These are phyloP conservation scores for Philonicus albiceps DNA, from an alignment of 2,888 invertebrate genomes.

Conservation along the genomic window DNA sequence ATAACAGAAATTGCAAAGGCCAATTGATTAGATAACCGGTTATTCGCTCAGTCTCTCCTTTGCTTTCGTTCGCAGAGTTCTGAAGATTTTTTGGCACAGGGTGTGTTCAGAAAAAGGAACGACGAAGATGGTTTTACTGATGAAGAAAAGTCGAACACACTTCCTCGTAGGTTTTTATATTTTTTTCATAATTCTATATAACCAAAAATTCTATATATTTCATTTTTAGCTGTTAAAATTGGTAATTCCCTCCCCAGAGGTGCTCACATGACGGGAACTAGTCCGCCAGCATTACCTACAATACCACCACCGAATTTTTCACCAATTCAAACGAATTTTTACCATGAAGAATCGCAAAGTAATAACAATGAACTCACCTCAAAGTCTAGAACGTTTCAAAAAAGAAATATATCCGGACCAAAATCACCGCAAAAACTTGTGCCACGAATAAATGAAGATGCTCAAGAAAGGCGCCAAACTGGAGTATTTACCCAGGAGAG, in stretches of 20 bases:
- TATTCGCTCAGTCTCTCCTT: neutral
- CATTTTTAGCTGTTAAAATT: slow-evolving; percentile 52
- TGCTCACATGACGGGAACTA: neutral
- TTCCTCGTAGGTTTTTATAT: slow-evolving; percentile 55
- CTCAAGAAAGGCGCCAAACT: neutral
- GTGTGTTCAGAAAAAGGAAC: slow-evolving; percentile 58
- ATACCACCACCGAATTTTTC: neutral
- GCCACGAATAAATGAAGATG: slow-evolving; percentile 9
- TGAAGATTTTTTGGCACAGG: slow-evolving; percentile 55
- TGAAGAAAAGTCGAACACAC: slow-evolving; percentile 54
- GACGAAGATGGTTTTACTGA: slow-evolving; percentile 56
- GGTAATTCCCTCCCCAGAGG: slow-evolving; percentile 45
- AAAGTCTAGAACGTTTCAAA: neutral
- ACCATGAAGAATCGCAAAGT: neutral
- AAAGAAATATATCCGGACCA: neutral
- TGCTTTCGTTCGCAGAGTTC: slow-evolving; percentile 11
- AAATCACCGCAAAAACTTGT: neutral
- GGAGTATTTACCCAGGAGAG: neutral
- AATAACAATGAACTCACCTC: neutral
- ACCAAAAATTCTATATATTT: neutral
- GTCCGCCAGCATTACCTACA: neutral
- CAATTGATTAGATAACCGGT: neutral
- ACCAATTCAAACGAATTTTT: neutral
- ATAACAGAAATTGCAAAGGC: neutral
- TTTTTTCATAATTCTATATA: neutral